Evolutionary conservation across 2,113 vertebrate genomes (phyloP).

Genomic region (Cairina moschata): DNA sequence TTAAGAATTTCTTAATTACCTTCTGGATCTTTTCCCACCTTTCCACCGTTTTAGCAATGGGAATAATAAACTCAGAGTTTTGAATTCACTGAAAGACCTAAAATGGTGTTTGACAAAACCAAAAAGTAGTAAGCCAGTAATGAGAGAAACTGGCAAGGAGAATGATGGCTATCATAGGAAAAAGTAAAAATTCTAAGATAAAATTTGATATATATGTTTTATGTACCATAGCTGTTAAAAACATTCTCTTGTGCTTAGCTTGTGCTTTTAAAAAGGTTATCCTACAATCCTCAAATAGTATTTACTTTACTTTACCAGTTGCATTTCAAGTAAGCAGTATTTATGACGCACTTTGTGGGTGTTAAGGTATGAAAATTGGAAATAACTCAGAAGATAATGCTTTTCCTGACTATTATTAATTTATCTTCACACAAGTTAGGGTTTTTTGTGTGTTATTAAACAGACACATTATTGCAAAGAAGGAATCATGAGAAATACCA

Average conservation of each 20-base stretch:
- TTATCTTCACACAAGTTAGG: neutral
- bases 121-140: neutral
- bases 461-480: neutral
- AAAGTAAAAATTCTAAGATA: neutral
- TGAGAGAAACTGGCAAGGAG: neutral
- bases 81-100: neutral
- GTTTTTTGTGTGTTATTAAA: neutral
- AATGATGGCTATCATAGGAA: neutral
- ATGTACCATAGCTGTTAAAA: neutral
- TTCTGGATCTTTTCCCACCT: neutral
- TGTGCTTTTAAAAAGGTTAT: neutral
- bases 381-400: neutral
- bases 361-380: slow-evolving; percentile 21
- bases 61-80: neutral
- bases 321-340: neutral
- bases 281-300: slow-evolving; percentile 8
- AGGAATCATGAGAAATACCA: neutral
- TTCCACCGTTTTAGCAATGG: neutral
- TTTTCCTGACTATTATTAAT: neutral
- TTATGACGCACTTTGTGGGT: neutral
- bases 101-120: neutral
- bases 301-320: neutral
- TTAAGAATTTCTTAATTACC: neutral
- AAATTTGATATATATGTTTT: neutral
- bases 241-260: neutral